These are phyloP conservation scores for Hybognathus amarus DNA, from an alignment of 2,797 vertebrate species.

Conservation along the genomic window DNA sequence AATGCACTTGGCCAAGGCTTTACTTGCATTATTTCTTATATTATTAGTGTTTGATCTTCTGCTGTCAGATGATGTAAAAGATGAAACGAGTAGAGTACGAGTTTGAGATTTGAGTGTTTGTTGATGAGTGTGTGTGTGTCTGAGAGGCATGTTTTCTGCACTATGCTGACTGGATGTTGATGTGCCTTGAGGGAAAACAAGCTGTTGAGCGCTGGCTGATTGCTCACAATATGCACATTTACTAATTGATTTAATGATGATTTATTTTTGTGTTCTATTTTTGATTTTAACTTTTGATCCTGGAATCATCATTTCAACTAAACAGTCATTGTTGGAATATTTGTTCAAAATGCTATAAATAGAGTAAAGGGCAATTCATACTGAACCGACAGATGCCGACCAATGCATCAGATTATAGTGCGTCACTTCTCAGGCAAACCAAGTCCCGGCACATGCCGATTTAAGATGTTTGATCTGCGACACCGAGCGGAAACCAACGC, in stretches of 20 bases:
- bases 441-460: not conserved
- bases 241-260: constrained; percentile 70
- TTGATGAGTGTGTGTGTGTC: constrained; percentile 13
- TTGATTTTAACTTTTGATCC: constrained; percentile 28
- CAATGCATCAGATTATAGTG: not conserved
- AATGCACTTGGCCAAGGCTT: not conserved
- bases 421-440: not conserved
- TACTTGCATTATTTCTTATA: not conserved
- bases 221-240: constrained; percentile 53
- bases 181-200: constrained; percentile 21
- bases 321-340: not conserved
- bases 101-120: constrained; percentile 20
- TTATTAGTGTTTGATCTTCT: not conserved
- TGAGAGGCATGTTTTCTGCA: not conserved
- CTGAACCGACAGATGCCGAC: not conserved
- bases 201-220: constrained; percentile 29
- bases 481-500: too few relatives aligned
- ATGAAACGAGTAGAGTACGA: constrained; percentile 6
- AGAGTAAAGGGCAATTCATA: not conserved
- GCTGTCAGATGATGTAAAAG: constrained; percentile 4
- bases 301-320: not conserved
- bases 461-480: not conserved
- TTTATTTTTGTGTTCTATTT: constrained; percentile 51
- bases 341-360: not conserved
- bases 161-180: constrained; percentile 20